Evolutionary conservation across 2,113 vertebrate species (phyloP).

Genomic region (Peromyscus californicus): DNA sequence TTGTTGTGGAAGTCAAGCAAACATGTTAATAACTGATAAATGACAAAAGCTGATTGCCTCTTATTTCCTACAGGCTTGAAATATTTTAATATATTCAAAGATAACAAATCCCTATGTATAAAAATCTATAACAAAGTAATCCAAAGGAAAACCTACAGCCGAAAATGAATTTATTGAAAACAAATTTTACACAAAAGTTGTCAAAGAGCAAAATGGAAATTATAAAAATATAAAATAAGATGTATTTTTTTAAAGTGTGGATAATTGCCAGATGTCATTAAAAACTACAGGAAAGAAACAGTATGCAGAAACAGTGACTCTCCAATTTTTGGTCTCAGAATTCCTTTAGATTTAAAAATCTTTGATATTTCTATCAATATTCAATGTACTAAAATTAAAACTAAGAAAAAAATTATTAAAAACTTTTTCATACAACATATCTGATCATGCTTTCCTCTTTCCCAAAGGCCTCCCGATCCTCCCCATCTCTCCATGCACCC

Average conservation of each 20-base stretch:
- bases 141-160: neutral
- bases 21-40: neutral
- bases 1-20: neutral
- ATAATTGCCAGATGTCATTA: neutral
- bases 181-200: conserved; percentile 13
- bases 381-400: conserved; percentile 46
- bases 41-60: neutral
- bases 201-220: conserved; percentile 44
- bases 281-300: neutral
- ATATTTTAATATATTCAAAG: conserved; percentile 16
- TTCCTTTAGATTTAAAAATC: neutral
- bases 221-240: conserved; percentile 25
- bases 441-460: no score
- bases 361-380: conserved; percentile 39
- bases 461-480: neutral
- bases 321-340: conserved; percentile 11
- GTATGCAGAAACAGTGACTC: neutral
- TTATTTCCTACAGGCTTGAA: conserved; percentile 12
- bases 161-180: conserved; percentile 38
- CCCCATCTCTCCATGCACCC: neutral
- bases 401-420: neutral
- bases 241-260: neutral
- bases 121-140: conserved; percentile 32
- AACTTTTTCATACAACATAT: neutral
- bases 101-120: neutral